phyloP scores from a whole-genome alignment of 2,888 invertebrate species.

The Colostygia pectinataria region DNA sequence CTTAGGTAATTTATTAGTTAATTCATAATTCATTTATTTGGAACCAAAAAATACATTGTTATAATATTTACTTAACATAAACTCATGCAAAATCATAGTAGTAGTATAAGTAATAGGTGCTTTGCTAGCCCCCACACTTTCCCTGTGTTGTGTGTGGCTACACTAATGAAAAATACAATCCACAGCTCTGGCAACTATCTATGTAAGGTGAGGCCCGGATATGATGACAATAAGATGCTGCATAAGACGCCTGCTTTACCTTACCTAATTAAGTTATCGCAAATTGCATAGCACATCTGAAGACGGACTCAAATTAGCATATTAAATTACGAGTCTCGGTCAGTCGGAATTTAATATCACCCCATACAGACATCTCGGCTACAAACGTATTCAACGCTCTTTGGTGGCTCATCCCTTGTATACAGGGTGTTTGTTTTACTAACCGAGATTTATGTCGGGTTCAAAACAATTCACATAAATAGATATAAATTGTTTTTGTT shows the following conservation, averaged over 20 bases:
- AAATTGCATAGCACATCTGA: conserved; percentile 18
- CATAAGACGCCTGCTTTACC: neutral
- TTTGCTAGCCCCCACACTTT: too few relatives aligned
- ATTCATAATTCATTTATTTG: too few relatives aligned
- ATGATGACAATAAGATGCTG: too few relatives aligned
- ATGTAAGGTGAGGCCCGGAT: too few relatives aligned
- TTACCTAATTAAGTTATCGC: conserved; percentile 14
- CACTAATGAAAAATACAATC: too few relatives aligned
- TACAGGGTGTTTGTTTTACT: conserved; percentile 49
- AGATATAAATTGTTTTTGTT: neutral
- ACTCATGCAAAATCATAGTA: too few relatives aligned
- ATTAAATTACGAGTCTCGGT: conserved; percentile 59
- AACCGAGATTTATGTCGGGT: neutral
- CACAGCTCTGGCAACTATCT: too few relatives aligned
- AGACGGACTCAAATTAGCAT: conserved; percentile 52
- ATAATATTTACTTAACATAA: too few relatives aligned
- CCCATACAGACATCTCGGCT: conserved; percentile 64
- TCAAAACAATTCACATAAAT: neutral
- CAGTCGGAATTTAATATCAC: conserved; percentile 72
- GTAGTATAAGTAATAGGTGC: too few relatives aligned
- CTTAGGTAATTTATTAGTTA: too few relatives aligned
- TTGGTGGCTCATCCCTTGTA: conserved; percentile 48
- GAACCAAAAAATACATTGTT: too few relatives aligned
- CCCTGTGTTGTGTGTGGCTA: too few relatives aligned
- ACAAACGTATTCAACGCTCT: conserved; percentile 65